Percentiles rank a stretch among this genome's conserved stretches.
phyloP scores from a whole-genome alignment of 1,140 invertebrate genomes.

The Penaeus chinensis region DNA sequence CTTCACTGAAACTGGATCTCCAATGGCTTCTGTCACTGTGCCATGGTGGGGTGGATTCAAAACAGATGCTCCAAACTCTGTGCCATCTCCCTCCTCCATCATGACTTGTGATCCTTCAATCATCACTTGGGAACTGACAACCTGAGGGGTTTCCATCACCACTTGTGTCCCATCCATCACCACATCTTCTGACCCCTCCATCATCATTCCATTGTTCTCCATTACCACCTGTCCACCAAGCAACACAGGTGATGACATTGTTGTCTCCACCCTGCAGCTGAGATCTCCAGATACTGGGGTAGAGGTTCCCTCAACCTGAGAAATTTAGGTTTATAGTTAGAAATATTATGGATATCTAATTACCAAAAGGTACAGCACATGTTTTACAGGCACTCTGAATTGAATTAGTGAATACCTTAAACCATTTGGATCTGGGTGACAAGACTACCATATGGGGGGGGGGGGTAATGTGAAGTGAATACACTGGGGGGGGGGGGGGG shows the following conservation, averaged over 20 bases:
- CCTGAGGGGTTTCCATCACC: conserved; percentile 26
- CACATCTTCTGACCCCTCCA: background rate
- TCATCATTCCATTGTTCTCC: conserved; percentile 20
- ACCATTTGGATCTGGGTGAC: no score
- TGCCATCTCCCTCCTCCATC: conserved; percentile 25
- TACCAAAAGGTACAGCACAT: no score
- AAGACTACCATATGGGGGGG: no score
- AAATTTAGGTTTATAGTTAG: background rate
- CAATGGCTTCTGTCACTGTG: background rate
- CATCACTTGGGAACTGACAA: no score
- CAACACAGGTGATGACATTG: conserved; percentile 15
- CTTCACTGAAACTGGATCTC: conserved; percentile 23
- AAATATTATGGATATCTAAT: no score
- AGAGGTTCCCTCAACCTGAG: conserved; percentile 35
- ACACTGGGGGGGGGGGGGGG: no score
- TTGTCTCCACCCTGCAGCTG: background rate
- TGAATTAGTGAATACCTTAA: no score
- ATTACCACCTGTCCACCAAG: conserved; percentile 22
- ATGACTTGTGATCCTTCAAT: background rate
- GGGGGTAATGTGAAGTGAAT: no score
- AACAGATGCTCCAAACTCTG: background rate
- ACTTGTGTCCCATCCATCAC: conserved; percentile 32
- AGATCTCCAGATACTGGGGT: conserved; percentile 16
- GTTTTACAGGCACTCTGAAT: no score
- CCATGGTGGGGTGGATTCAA: conserved; percentile 1